A percentile compares a stretch with the other conserved stretches of the same genome.
phyloP scores from a whole-genome alignment of 2,888 invertebrate genomes.

The Heliconius aoede region DNA sequence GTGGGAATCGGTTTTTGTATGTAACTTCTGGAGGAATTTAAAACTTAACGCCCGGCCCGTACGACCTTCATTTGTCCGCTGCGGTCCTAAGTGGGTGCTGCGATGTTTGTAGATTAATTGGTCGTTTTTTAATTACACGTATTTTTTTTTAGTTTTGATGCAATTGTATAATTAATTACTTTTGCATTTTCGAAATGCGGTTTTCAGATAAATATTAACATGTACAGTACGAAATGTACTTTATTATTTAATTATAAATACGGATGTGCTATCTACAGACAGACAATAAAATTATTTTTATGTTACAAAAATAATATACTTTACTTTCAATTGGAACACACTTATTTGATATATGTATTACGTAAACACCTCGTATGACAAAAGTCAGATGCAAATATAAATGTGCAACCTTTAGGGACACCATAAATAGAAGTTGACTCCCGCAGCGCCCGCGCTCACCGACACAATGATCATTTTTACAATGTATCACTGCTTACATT shows the following conservation, averaged over 20 bases:
- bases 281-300: too few species aligned
- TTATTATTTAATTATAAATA: neutral
- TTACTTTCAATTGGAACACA: neutral
- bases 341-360: neutral
- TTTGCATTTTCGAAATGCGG: constrained; percentile 4
- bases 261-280: neutral
- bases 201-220: neutral
- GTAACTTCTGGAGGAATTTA: constrained; percentile 62
- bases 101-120: constrained; percentile 64
- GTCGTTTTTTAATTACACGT: constrained; percentile 56
- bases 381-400: neutral
- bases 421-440: constrained; percentile 5
- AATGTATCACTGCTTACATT: neutral
- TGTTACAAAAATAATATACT: too few species aligned
- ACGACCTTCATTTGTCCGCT: constrained; percentile 58
- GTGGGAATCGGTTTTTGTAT: constrained; percentile 75
- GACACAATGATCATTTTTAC: neutral
- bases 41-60: constrained; percentile 57
- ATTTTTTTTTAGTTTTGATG: constrained; percentile 39
- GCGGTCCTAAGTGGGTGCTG: constrained; percentile 59
- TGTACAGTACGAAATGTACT: neutral
- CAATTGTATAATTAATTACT: constrained; percentile 7
- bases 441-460: neutral
- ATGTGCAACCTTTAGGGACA: neutral
- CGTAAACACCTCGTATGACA: neutral